Conservation (phyloP, 2,113 vertebrate species). For the Taurulus bubalis region DNA sequence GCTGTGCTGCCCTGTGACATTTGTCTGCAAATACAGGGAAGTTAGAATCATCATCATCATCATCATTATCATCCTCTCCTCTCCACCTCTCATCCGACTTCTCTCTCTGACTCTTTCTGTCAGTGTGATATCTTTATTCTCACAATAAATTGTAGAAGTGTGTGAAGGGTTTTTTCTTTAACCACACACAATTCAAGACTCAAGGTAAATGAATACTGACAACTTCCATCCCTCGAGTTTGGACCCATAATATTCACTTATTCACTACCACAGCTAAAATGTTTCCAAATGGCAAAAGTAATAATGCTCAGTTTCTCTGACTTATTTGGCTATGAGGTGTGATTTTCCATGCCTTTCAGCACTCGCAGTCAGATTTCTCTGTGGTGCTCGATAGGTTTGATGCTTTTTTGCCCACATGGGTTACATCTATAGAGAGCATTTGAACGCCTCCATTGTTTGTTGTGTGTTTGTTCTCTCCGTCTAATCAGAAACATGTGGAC, state of each 20-base stretch:
- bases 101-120: constrained; percentile 21
- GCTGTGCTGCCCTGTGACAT: neutral
- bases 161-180: neutral
- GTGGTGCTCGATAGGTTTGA: constrained; percentile 48
- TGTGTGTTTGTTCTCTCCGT: constrained; percentile 59
- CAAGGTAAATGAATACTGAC: constrained; percentile 44
- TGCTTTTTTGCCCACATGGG: constrained; percentile 46
- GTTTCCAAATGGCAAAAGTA: constrained; percentile 38
- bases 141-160: constrained; percentile 7
- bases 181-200: constrained; percentile 5
- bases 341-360: constrained; percentile 58
- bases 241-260: constrained; percentile 21
- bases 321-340: constrained; percentile 23
- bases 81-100: neutral
- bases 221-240: constrained; percentile 19
- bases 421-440: constrained; percentile 42
- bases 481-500: constrained; percentile 70
- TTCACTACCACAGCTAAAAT: constrained; percentile 9
- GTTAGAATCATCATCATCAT: neutral
- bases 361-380: constrained; percentile 44
- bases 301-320: constrained; percentile 21
- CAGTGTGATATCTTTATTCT: constrained; percentile 33
- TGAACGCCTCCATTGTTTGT: constrained; percentile 71
- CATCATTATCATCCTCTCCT: neutral
- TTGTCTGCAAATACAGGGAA: constrained; percentile 5